These are phyloP conservation scores for Erythrolamprus reginae DNA, from an alignment of 2,113 vertebrate species.

Conservation along the genomic window DNA sequence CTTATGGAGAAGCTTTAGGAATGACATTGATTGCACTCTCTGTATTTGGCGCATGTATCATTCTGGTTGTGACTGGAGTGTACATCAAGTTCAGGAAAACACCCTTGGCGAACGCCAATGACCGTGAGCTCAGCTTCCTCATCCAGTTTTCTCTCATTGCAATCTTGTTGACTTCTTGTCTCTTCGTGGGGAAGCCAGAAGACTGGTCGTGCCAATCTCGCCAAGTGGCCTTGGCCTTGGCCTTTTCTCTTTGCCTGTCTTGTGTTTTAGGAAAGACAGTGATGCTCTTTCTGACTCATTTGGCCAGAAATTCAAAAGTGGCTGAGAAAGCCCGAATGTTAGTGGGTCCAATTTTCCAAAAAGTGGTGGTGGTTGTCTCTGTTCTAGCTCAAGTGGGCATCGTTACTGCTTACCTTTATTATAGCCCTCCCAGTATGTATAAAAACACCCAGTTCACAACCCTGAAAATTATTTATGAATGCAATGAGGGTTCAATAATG, in stretches of 20 bases:
- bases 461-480: slow-evolving; percentile 82
- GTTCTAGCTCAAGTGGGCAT: slow-evolving; percentile 63
- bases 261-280: slow-evolving; percentile 78
- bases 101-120: slow-evolving; percentile 73
- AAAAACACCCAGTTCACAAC: slow-evolving; percentile 81
- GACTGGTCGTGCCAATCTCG: slow-evolving; percentile 79
- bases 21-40: slow-evolving; percentile 78
- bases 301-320: slow-evolving; percentile 67
- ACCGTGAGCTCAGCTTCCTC: slow-evolving; percentile 71
- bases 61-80: slow-evolving; percentile 65
- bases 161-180: slow-evolving; percentile 74
- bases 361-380: slow-evolving; percentile 63
- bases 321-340: slow-evolving; percentile 63
- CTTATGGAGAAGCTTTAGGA: slow-evolving; percentile 77
- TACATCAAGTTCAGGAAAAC: slow-evolving; percentile 69
- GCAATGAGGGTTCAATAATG: slow-evolving; percentile 73
- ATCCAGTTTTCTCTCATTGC: slow-evolving; percentile 74
- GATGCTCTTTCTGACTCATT: slow-evolving; percentile 76
- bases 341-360: slow-evolving; percentile 65
- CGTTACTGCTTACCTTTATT: slow-evolving; percentile 73
- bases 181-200: slow-evolving; percentile 75
- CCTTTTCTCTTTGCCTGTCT: slow-evolving; percentile 77
- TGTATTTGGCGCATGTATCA: slow-evolving; percentile 70
- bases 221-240: slow-evolving; percentile 75
- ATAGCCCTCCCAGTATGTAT: slow-evolving; percentile 67